Evolutionary conservation across 2,797 vertebrate genomes (phyloP), one percentile per base, ranked within the genome.

Genomic region (Falco rusticolus): DNA sequence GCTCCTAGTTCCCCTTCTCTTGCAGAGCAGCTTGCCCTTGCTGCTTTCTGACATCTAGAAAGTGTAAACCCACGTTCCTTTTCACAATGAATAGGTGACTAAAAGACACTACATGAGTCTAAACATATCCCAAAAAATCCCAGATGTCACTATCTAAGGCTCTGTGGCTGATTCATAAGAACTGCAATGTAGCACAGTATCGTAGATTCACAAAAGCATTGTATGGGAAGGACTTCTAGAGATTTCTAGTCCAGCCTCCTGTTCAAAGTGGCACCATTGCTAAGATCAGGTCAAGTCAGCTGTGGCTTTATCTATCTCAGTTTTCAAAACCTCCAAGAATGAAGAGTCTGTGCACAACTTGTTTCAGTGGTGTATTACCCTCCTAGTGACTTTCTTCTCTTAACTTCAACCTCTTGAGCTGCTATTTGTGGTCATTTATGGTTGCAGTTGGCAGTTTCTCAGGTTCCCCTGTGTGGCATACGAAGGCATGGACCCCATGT

Each of bases 31-130:
- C 24, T 66, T 85, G 56, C 50, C 53, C 56, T 89, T 81, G 47
- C 41, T 84, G 66, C 29, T 82, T 74, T 34, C 39, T 69, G 66
- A 76, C 89, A 94, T 86, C 79, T 90, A 82, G 76, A 91, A 95
- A 77, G 25, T 4, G 10, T 90, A 94, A 94, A 83, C 5, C 3
- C 13, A 31, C 3, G 3, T 68, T 87, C 45, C 18, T 91, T 93
- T 91, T 45, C n/a, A 48, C 18, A 77, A 20, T 5, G 8, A 91
- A 60, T 48, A 59, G 24, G 20, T 20, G 5, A 25, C 31, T 85
- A 48, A 80, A 93, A 63, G 39, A 43, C 6, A 43, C 5, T 90
- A 81, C 6, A 17, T 33, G 25, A 18, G 53, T 45, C 28, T 81
- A 81, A 90, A 47, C 41, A 45, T 31, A 68, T 47, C 47, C n/a